A percentile compares a stretch with the other conserved stretches of the same genome.
These are phyloP conservation scores for Thunnus albacares DNA, from an alignment of 2,797 vertebrate species.

Conservation along the genomic window DNA sequence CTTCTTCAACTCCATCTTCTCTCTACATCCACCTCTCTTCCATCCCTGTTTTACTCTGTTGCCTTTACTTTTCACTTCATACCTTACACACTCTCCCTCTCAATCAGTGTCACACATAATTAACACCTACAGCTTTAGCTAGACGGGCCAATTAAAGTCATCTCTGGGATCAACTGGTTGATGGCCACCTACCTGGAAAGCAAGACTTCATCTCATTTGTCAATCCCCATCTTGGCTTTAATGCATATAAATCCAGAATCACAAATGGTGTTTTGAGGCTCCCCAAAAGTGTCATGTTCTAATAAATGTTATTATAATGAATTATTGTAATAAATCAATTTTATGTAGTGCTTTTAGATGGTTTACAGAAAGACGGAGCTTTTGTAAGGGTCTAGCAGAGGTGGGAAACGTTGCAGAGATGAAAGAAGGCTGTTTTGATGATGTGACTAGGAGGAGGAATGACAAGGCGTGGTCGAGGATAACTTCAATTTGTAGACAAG, in stretches of 20 bases:
- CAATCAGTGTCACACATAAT: constrained; percentile 65
- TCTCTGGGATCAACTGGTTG: constrained; percentile 40
- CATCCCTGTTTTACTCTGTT: not conserved
- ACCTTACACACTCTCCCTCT: constrained; percentile 14
- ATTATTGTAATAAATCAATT: not conserved
- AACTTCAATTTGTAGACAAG: too few relatives aligned
- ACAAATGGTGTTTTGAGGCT: not conserved
- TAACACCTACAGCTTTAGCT: constrained; percentile 61
- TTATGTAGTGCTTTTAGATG: not conserved
- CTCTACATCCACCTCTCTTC: not conserved
- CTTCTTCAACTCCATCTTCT: not conserved
- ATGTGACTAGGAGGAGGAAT: not conserved
- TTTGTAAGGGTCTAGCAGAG: not conserved
- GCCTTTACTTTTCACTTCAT: constrained; percentile 9
- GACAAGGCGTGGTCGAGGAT: too few relatives aligned
- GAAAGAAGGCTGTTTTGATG: not conserved
- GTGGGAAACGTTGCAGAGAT: not conserved
- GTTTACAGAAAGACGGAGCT: not conserved
- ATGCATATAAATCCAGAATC: not conserved
- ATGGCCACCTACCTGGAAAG: constrained; percentile 44
- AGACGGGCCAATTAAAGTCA: constrained; percentile 57
- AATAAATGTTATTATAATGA: not conserved
- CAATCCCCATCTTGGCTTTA: constrained; percentile 8
- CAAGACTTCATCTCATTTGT: constrained; percentile 31
- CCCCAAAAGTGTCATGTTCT: not conserved